These are phyloP conservation scores for Cosmia trapezina DNA, from an alignment of 2,888 invertebrate species.

Conservation along the genomic window DNA sequence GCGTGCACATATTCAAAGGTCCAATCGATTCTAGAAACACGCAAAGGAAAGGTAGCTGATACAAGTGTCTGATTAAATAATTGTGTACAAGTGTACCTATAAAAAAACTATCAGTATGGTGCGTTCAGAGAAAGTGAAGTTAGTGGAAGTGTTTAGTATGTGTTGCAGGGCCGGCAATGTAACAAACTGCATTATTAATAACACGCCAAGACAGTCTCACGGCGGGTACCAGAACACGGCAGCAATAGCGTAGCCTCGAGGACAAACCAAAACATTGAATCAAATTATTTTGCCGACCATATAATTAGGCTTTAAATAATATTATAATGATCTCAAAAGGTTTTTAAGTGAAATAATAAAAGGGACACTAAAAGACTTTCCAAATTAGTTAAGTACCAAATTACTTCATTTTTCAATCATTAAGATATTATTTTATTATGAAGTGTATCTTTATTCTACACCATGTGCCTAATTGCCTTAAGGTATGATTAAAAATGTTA, in stretches of 20 bases:
- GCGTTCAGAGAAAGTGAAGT: slow-evolving; percentile 58
- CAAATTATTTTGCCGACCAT: slow-evolving; percentile 1
- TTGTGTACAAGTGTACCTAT: slow-evolving; percentile 17
- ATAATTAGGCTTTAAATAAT: neutral
- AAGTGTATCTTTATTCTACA: neutral
- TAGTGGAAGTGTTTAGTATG: slow-evolving; percentile 49
- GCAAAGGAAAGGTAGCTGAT: slow-evolving; percentile 44
- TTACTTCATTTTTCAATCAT: neutral
- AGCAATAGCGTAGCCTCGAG: slow-evolving; percentile 22
- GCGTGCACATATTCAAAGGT: slow-evolving; percentile 24
- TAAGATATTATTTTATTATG: neutral
- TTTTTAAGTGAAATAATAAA: slow-evolving; percentile 9
- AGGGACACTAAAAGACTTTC: slow-evolving; percentile 6
- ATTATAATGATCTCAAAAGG: neutral
- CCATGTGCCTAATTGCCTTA: slow-evolving; percentile 19
- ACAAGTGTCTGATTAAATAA: slow-evolving; percentile 46
- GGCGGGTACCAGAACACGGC: slow-evolving; percentile 19
- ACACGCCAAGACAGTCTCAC: slow-evolving; percentile 35
- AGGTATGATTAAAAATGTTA: slow-evolving; percentile 40
- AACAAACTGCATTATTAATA: slow-evolving; percentile 60
- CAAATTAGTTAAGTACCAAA: neutral
- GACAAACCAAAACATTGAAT: slow-evolving; percentile 4
- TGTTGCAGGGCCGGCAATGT: slow-evolving; percentile 44
- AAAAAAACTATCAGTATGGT: slow-evolving; percentile 39
- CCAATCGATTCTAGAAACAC: slow-evolving; percentile 45